Evolutionary conservation across 1,140 invertebrate genomes (phyloP), one percentile per base, ranked within the genome.

Genomic region (Heliothis subflexa): DNA sequence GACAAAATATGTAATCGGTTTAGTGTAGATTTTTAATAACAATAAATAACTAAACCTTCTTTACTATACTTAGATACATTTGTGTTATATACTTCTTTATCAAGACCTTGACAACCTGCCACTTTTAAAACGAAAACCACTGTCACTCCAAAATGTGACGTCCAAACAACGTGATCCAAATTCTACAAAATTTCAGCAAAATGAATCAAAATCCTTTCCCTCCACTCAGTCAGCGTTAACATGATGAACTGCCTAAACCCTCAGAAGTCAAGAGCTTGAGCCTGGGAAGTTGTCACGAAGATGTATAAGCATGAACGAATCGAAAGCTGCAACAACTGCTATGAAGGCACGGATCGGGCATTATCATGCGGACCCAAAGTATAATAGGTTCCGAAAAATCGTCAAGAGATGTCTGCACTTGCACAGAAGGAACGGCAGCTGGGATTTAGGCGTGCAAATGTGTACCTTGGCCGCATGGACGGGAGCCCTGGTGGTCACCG

Each of bases 401-500:
- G 21, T n/a, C 5, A 70, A 28, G 10, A 25, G 14, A 70, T 52
- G 47, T 13, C 0, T 2, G 5, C 45, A 4, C n/a, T 2, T 28
- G 5, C 18, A 9, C 14, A 10, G 12, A 10, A 2, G 7, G 14
- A 16, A 28, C 21, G 12, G 9, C 2, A 28, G n/a, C 1, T 70
- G 11, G 11, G 16, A 49, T 1, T 0, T 18, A 21, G 55, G 25
- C 2, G 0, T 16, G 11, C 11, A 21, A 3, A 16, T 86, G 9
- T 64, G 80, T 49, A 79, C 76, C 18, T 49, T 87, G 11, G 68
- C 85, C 16, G 78, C 82, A 1, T 83, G 78, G 76, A 80, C 76
- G 3, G 88, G 88, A 5, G 84, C 78, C 12, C 49, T 88, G 25
- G 79, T 88, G 2, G 47, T 89, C 2, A 81, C 76, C 0, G 52